Base-by-base conservation (phyloP, 2,797 vertebrate species). In the Pampus argenteus region DNA sequence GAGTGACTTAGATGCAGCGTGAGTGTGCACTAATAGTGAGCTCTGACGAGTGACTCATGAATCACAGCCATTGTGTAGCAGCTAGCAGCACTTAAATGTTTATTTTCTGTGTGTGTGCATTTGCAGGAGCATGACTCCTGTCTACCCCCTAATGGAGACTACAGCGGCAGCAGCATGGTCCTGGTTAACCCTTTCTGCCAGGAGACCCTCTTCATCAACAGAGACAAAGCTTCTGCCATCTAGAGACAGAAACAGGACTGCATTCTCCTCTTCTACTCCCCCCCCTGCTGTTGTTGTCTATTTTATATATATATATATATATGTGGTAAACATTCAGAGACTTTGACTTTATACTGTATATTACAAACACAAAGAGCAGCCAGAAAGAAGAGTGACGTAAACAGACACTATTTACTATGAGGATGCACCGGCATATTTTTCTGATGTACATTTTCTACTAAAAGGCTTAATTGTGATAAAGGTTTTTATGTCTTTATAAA, bases 181-280 rank as follows among this genome's bases (percentile, higher is more conserved):
- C 95, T 99, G 10, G 97, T 99, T 28, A 99, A 99, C 90, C 98
- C 98, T 17, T 99, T 99, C 94, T 99, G 98, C 88, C 97, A 98
- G 84, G 97, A 99, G 91, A 99, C 96, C 0, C 95, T 99, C 3
- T 99, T 99, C 91, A 94, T 95, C 90, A 95, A 95, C 90, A 95
- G 92, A 31, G 97, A 98, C 74, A 98, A 98, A 86, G 94, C 96
- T 51, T 97, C 96, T 2, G 95, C 96, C 91, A 97, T 97, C 88
- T 98, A 94, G 94, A 79, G 74, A 79, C 68, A 71, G 67, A 84
- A 90, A 92, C 91, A 88, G 85, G 93, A 90, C 44, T 44, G 47
- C 40, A 44, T 59, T 25, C 54, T 60, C 47, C 55, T 65, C 72
- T 66, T 54, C 76, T 49, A 54, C 76, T 54, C 74, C 77, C 70